These are phyloP conservation scores for Pomacea maculata DNA, from an alignment of 1,140 invertebrate species.

Conservation along the genomic window DNA sequence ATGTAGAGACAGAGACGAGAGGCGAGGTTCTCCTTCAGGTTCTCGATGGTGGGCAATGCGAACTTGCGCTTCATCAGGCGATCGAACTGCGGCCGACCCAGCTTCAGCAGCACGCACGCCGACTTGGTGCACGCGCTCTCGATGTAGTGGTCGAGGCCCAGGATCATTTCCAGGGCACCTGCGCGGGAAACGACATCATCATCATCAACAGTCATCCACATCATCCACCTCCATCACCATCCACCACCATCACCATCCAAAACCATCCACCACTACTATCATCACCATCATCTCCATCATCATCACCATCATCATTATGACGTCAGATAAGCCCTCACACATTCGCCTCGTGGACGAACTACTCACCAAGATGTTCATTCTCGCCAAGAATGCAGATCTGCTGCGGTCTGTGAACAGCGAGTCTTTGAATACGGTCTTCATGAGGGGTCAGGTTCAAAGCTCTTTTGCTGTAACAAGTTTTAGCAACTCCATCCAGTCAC, in stretches of 20 bases:
- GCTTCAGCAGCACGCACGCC: conserved; percentile 28
- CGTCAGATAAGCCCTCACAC: too few relatives aligned
- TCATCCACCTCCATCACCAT: background rate
- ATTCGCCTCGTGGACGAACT: too few relatives aligned
- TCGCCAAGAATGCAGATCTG: conserved; percentile 25
- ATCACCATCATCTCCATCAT: background rate
- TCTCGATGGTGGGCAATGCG: conserved; percentile 20
- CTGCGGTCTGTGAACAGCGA: conserved; percentile 17
- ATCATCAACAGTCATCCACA: background rate
- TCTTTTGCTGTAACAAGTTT: background rate
- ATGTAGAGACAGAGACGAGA: conserved; percentile 37
- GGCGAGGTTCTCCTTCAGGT: conserved; percentile 28
- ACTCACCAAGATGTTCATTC: conserved; percentile 25
- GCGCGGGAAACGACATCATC: background rate
- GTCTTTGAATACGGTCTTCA: conserved; percentile 10
- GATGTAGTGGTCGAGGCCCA: conserved; percentile 29
- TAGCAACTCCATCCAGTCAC: background rate
- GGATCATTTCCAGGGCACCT: conserved; percentile 31
- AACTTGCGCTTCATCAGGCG: conserved; percentile 28
- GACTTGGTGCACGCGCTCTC: conserved; percentile 25
- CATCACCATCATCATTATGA: background rate
- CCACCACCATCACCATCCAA: background rate
- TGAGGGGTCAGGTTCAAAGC: conserved; percentile 9
- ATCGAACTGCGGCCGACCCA: conserved; percentile 30
- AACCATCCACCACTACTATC: too few relatives aligned